Conservation (phyloP, 2,888 invertebrate genomes). For the Bruchidius siliquastri region DNA sequence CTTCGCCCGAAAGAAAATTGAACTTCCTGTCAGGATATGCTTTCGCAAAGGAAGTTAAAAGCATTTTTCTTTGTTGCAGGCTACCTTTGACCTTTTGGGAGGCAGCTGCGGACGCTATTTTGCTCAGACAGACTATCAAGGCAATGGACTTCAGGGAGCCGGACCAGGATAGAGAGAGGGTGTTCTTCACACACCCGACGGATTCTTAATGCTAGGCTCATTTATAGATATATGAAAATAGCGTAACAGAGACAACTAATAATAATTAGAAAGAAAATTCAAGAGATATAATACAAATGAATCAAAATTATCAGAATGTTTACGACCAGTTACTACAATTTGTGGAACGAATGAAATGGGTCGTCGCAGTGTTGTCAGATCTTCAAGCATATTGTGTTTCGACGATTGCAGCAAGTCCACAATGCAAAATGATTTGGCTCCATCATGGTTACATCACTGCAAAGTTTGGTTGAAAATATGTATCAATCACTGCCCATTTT, state of each 20-base stretch:
- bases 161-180: constrained; percentile 42
- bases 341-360: no score
- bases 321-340: no score
- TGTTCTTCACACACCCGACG: neutral
- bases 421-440: no score
- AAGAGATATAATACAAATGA: no score
- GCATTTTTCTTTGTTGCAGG: constrained; percentile 30
- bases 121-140: constrained; percentile 48
- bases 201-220: neutral
- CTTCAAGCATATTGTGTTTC: no score
- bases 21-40: neutral
- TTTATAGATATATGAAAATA: neutral
- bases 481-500: no score
- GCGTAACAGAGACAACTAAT: neutral
- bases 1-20: neutral
- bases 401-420: no score
- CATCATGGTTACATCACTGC: no score
- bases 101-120: constrained; percentile 57
- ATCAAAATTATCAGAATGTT: no score
- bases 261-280: no score
- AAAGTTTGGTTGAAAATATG: no score
- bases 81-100: constrained; percentile 58
- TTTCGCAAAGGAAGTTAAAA: neutral
- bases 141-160: constrained; percentile 48
- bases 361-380: no score